Base-by-base conservation (phyloP, 2,888 invertebrate species). In the Hipparchia sbordonii region DNA sequence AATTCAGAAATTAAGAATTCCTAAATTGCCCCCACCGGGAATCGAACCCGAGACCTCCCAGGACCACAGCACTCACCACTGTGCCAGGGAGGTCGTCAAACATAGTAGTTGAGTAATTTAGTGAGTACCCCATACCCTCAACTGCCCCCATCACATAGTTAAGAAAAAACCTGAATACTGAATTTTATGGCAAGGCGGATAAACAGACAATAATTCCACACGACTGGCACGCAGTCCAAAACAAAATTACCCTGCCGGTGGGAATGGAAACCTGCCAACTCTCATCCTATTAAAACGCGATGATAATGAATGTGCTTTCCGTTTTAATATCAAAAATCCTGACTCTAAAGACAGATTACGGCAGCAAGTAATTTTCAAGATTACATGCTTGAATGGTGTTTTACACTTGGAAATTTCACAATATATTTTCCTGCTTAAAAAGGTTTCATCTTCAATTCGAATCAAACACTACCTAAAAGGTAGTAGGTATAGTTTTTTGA, bases 221-320 rank as follows among this genome's bases (percentile, higher is more conserved):
- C 23, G 23, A 65, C 63, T 78, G 79, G 85, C 91, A 91, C 91
- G 91, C 89, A 85, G 80, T 81, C 84, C 84, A 85, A 87, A 91
- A 90, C 89, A 87, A 88, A 90, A 91, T 89, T 88, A 90, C 83
- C 82, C 83, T 81, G 79, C 83, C 81, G 85, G 82, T 83, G 84
- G 82, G 83, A 84, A 82, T 81, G 89, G 89, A 89, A 84, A 84
- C 79, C 83, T 86, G 91, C 92, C 91, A 92, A 90, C 88, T 89
- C 87, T 85, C 88, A 87, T 91, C 90, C 90, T 90, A 89, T 90
- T 89, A 90, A 85, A 84, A 83, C 84, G 86, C 84, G 84, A 88
- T 88, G 85, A 89, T 92, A 90, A 91, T 90, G 87, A 91, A 88
- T 83, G 82, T 82, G 77, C 77, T 82, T 79, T 84, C 84, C 84